phyloP scores from a whole-genome alignment of 2,113 vertebrate genomes.

The Euleptes europaea region DNA sequence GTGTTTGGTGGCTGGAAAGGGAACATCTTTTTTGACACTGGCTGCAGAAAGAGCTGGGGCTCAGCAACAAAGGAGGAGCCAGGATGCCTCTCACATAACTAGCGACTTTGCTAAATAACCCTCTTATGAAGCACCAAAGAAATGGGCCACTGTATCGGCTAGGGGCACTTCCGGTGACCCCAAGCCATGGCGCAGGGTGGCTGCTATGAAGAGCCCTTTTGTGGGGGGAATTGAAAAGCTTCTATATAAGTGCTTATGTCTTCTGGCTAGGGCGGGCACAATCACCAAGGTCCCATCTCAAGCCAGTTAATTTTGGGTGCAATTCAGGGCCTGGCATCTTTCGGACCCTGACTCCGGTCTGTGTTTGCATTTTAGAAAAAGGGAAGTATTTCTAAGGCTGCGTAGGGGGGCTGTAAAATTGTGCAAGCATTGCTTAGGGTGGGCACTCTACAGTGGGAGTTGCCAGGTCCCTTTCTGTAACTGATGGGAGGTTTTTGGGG shows the following conservation, averaged over 20 bases:
- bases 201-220: slow-evolving; percentile 21
- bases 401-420: too few species aligned
- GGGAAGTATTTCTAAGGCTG: not conserved
- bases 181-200: not conserved
- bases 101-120: not conserved
- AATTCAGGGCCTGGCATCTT: not conserved
- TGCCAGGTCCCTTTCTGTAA: too few species aligned
- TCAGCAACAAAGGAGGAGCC: not conserved
- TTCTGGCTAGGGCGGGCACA: not conserved
- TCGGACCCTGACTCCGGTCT: not conserved
- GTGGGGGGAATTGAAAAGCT: not conserved
- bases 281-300: not conserved
- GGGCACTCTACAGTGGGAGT: not conserved
- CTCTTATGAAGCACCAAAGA: slow-evolving; percentile 4
- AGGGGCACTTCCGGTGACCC: slow-evolving; percentile 4
- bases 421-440: not conserved
- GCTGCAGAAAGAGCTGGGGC: not conserved
- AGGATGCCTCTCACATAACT: not conserved
- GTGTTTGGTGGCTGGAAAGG: not conserved
- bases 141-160: not conserved
- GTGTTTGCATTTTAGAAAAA: not conserved
- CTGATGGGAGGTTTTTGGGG: too few species aligned
- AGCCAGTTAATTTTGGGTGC: not conserved
- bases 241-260: not conserved
- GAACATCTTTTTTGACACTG: not conserved